Conservation (phyloP, 2,888 invertebrate genomes). For the Lasioglossum villosulum region DNA sequence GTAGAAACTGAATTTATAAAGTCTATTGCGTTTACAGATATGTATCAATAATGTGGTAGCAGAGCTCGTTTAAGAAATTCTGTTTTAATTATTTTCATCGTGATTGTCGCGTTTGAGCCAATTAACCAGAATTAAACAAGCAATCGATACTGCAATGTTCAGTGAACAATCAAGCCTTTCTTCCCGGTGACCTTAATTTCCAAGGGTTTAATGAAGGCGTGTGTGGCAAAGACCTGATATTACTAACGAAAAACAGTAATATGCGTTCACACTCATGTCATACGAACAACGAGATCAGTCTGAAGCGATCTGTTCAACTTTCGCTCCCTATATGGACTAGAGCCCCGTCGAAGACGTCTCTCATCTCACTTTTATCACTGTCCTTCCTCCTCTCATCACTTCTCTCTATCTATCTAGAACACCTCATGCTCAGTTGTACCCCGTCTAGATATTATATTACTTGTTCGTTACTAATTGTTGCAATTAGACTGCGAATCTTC, state of each 20-base stretch:
- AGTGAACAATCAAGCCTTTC: slow-evolving; percentile 26
- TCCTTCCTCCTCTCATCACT: slow-evolving; percentile 52
- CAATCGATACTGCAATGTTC: neutral
- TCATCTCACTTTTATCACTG: slow-evolving; percentile 64
- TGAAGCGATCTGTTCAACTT: slow-evolving; percentile 79
- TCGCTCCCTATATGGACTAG: slow-evolving; percentile 84
- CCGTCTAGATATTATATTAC: too few relatives aligned
- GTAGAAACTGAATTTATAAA: too few relatives aligned
- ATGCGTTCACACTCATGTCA: slow-evolving; percentile 64
- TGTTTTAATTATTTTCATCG: neutral
- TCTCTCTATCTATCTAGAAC: slow-evolving; percentile 43
- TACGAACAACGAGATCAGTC: slow-evolving; percentile 71
- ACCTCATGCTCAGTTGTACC: neutral
- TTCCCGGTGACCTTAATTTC: slow-evolving; percentile 26
- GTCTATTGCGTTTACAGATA: too few relatives aligned
- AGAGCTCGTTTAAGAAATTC: neutral
- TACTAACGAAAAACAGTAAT: slow-evolving; percentile 60
- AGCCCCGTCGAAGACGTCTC: slow-evolving; percentile 74
- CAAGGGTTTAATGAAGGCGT: slow-evolving; percentile 21
- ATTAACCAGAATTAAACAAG: neutral
- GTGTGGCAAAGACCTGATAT: slow-evolving; percentile 45
- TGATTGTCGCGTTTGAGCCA: neutral
- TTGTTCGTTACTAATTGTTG: too few relatives aligned
- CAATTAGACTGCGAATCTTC: too few relatives aligned
- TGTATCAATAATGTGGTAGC: too few relatives aligned